phyloP scores from a whole-genome alignment of 2,113 vertebrate species.

The Parus major region DNA sequence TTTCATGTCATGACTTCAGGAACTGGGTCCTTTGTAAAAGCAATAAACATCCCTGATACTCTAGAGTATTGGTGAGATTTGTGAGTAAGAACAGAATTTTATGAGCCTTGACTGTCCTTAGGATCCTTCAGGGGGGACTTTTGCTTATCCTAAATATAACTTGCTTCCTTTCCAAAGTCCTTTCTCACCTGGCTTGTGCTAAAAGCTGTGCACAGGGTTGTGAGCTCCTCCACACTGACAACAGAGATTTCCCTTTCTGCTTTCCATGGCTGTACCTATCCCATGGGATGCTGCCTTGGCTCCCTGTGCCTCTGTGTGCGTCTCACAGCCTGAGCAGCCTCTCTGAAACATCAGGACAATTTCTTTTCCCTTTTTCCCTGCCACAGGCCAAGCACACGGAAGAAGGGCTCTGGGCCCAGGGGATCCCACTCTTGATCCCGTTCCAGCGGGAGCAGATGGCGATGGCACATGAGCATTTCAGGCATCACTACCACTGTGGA shows the following conservation, averaged over 20 bases:
- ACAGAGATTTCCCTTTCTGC: background rate
- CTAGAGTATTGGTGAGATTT: background rate
- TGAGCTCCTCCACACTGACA: background rate
- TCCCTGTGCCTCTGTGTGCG: rapidly evolving
- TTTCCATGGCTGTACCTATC: background rate
- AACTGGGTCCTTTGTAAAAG: background rate
- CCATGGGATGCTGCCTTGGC: background rate
- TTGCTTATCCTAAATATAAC: background rate
- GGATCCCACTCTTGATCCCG: background rate
- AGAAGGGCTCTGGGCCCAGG: background rate
- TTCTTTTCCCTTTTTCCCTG: background rate
- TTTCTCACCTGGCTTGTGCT: background rate
- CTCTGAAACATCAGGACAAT: background rate
- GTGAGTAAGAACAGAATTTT: background rate
- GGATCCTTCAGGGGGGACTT: background rate
- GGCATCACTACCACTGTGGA: background rate
- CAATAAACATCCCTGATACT: background rate
- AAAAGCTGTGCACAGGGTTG: rapidly evolving
- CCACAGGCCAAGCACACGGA: background rate
- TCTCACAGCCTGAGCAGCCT: background rate
- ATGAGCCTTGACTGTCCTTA: background rate
- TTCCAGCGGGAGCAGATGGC: constrained; percentile 46
- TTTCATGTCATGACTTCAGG: background rate
- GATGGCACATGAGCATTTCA: background rate
- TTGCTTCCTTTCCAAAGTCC: background rate